Evolutionary conservation across 2,113 vertebrate genomes (phyloP).

Genomic region (Menidia beryllina): DNA sequence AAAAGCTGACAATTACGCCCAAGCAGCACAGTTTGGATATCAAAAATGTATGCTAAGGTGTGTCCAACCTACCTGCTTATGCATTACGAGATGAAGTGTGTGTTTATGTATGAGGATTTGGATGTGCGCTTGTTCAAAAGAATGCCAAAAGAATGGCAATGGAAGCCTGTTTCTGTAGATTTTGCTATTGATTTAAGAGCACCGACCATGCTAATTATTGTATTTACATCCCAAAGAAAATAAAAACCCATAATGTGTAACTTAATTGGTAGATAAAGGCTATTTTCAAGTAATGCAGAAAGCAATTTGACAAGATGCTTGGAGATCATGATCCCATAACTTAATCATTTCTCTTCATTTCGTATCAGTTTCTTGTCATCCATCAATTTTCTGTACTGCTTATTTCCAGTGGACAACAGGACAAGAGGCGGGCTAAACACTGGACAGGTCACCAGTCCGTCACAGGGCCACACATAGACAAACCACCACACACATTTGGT

Average conservation of each 20-base stretch:
- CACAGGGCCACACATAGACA: too few relatives aligned
- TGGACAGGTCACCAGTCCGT: too few relatives aligned
- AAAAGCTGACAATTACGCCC: slow-evolving; percentile 81
- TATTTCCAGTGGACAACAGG: too few relatives aligned
- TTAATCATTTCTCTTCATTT: too few relatives aligned
- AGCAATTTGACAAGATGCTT: slow-evolving; percentile 14
- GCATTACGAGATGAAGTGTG: slow-evolving; percentile 33
- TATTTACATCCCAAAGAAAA: slow-evolving; percentile 70
- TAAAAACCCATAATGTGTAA: slow-evolving; percentile 57
- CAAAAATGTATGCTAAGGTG: slow-evolving; percentile 62
- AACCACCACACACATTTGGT: too few relatives aligned
- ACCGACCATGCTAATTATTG: slow-evolving; percentile 52
- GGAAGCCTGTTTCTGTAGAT: slow-evolving; percentile 47
- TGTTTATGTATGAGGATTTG: slow-evolving; percentile 22
- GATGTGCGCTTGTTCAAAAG: too few relatives aligned
- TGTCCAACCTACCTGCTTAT: slow-evolving; percentile 66
- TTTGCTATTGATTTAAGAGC: slow-evolving; percentile 50
- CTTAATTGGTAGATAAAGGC: slow-evolving; percentile 60
- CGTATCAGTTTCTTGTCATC: too few relatives aligned
- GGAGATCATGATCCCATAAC: slow-evolving; percentile 29
- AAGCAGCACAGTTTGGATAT: slow-evolving; percentile 69
- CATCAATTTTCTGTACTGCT: too few relatives aligned
- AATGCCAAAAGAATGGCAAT: slow-evolving; percentile 44
- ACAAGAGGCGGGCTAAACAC: too few relatives aligned
- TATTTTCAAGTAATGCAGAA: slow-evolving; percentile 29